A percentile compares a stretch with the other conserved stretches of the same genome.
phyloP scores from a whole-genome alignment of 2,888 invertebrate genomes.

The Cosmorhoe ocellata region DNA sequence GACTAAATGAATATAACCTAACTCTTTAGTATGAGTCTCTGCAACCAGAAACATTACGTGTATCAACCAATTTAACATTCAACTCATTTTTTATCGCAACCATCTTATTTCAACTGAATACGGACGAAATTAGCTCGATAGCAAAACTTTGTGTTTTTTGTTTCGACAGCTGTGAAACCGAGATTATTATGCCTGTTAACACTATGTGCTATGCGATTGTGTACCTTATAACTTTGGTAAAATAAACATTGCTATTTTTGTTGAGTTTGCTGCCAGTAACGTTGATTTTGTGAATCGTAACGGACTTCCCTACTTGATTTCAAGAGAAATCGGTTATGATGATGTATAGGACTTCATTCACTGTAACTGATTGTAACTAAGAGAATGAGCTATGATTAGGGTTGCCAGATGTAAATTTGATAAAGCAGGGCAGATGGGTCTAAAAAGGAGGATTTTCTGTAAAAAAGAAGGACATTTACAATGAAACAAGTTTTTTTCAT shows the following conservation, averaged over 20 bases:
- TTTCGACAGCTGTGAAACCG: conserved; percentile 27
- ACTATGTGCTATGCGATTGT: conserved; percentile 28
- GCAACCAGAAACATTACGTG: conserved; percentile 41
- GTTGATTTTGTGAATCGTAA: conserved; percentile 4
- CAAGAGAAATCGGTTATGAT: conserved; percentile 21
- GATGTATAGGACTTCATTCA: not conserved
- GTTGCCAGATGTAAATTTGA: too few relatives aligned
- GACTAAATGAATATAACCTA: conserved; percentile 21
- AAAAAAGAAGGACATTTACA: too few relatives aligned
- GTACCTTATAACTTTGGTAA: conserved; percentile 26
- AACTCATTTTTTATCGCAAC: not conserved
- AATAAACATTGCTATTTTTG: conserved; percentile 7
- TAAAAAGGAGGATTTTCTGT: too few relatives aligned
- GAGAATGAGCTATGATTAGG: too few relatives aligned
- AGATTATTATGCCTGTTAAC: conserved; percentile 33
- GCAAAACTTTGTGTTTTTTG: conserved; percentile 19
- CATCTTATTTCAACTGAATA: conserved; percentile 21
- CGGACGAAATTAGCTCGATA: conserved; percentile 14
- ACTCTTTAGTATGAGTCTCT: conserved; percentile 32
- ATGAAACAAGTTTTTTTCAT: too few relatives aligned
- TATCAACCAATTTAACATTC: conserved; percentile 18
- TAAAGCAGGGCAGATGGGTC: too few relatives aligned
- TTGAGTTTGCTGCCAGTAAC: conserved; percentile 8
- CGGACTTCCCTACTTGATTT: conserved; percentile 23
- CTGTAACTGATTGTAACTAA: too few relatives aligned